Percentiles rank a stretch among this genome's conserved stretches.
Evolutionary conservation across 2,797 vertebrate species (phyloP).

Genomic region (Hippocampus kuda): DNA sequence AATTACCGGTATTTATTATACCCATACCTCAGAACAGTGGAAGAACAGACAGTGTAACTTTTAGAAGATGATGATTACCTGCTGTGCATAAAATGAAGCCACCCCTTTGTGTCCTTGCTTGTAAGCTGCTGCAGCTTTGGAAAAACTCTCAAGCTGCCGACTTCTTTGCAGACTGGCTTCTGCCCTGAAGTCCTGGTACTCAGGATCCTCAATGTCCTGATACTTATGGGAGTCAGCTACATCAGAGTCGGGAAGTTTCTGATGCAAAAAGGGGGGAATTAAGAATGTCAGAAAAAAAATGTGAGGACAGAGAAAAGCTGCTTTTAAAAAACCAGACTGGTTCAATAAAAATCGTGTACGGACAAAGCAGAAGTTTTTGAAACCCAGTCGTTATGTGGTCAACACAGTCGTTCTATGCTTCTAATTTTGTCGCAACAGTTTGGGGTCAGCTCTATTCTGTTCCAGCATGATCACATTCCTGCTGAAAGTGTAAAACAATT

Average conservation of each 20-base stretch:
- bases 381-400: too few relatives aligned
- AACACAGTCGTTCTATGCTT: neutral
- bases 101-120: constrained; percentile 83
- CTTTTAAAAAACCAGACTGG: neutral
- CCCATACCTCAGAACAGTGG: too few relatives aligned
- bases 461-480: neutral
- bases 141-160: constrained; percentile 78
- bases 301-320: neutral
- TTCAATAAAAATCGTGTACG: neutral
- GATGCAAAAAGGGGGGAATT: constrained; percentile 13
- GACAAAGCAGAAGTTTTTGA: neutral
- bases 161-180: constrained; percentile 82
- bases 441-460: neutral
- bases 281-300: neutral
- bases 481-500: too few relatives aligned
- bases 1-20: neutral
- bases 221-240: constrained; percentile 39
- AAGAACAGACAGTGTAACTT: neutral
- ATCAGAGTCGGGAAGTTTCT: constrained; percentile 21
- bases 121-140: constrained; percentile 84
- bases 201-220: constrained; percentile 82
- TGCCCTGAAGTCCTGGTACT: constrained; percentile 85
- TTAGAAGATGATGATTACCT: constrained; percentile 54
- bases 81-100: constrained; percentile 88
- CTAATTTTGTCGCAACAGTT: too few relatives aligned